Percentiles rank a stretch among this genome's conserved stretches.
phyloP scores from a whole-genome alignment of 2,113 vertebrate genomes.

The Chascanopsetta lugubris region DNA sequence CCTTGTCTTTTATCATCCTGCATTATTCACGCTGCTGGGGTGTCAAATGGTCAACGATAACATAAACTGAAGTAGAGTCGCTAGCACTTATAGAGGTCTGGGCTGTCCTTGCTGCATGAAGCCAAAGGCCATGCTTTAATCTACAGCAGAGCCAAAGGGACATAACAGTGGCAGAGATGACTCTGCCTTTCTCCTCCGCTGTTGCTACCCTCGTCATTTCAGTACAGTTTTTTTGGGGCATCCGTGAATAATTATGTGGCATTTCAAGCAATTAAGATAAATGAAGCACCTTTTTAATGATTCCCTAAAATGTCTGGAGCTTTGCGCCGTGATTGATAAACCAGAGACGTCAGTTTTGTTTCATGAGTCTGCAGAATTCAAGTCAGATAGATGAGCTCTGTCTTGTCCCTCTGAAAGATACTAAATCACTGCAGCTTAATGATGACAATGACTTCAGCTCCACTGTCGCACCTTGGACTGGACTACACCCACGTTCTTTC shows the following conservation, averaged over 20 bases:
- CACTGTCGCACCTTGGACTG: constrained; percentile 41
- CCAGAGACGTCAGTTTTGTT: constrained; percentile 55
- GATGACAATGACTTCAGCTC: constrained; percentile 55
- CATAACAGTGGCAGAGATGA: constrained; percentile 47
- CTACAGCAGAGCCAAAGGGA: constrained; percentile 52
- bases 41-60: constrained; percentile 12
- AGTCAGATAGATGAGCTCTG: constrained; percentile 65
- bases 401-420: constrained; percentile 55
- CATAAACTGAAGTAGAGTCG: constrained; percentile 17
- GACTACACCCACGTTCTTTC: constrained; percentile 34
- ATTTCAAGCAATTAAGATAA: constrained; percentile 64
- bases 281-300: constrained; percentile 52
- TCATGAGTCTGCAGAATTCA: constrained; percentile 60
- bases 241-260: constrained; percentile 48
- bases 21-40: constrained; percentile 21
- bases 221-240: constrained; percentile 14
- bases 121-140: constrained; percentile 56
- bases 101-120: constrained; percentile 39
- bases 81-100: constrained; percentile 48
- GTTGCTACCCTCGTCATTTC: constrained; percentile 25
- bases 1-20: constrained; percentile 10
- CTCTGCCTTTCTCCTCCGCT: constrained; percentile 42
- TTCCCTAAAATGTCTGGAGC: constrained; percentile 46
- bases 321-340: constrained; percentile 61
- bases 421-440: constrained; percentile 71